Evolutionary conservation across 1,140 invertebrate species (phyloP).

Genomic region (Drosophila pectinifera): DNA sequence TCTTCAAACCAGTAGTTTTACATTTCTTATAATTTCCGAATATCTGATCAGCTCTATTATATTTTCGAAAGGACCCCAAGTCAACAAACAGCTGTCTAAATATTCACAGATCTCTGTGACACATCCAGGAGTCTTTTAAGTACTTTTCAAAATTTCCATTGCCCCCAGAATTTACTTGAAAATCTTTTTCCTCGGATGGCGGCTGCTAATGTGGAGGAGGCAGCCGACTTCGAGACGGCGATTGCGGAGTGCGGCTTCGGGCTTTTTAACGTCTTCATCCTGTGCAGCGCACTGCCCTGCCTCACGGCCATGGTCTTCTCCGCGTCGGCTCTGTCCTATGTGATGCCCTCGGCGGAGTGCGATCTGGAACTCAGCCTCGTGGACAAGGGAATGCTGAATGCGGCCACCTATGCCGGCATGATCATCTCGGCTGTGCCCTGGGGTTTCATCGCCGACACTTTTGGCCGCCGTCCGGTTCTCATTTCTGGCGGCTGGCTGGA

Average conservation of each 20-base stretch:
- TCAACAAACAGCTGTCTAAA: not conserved
- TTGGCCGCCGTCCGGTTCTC: slow-evolving; percentile 90
- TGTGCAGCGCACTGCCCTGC: slow-evolving; percentile 87
- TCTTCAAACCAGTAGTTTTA: no score
- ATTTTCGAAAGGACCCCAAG: no score
- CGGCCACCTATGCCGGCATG: slow-evolving; percentile 91
- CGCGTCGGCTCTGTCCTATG: slow-evolving; percentile 88
- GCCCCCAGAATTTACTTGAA: no score
- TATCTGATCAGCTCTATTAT: no score
- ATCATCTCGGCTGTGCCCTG: slow-evolving; percentile 91
- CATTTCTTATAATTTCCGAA: no score
- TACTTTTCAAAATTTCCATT: slow-evolving; percentile 22
- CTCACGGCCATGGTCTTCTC: slow-evolving; percentile 88
- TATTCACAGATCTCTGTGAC: not conserved
- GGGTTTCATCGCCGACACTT: slow-evolving; percentile 92
- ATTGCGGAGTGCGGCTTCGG: slow-evolving; percentile 88
- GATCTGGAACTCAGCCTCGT: slow-evolving; percentile 88
- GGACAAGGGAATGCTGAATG: slow-evolving; percentile 89
- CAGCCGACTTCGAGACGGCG: slow-evolving; percentile 88
- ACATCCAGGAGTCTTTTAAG: slow-evolving; percentile 12
- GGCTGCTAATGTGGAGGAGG: slow-evolving; percentile 2
- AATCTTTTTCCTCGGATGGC: not conserved
- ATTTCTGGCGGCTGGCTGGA: slow-evolving; percentile 89
- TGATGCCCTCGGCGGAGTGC: slow-evolving; percentile 89
- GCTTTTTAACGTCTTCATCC: slow-evolving; percentile 88